Evolutionary conservation across 2,888 invertebrate species (phyloP).

Genomic region (Cordilura impudica): DNA sequence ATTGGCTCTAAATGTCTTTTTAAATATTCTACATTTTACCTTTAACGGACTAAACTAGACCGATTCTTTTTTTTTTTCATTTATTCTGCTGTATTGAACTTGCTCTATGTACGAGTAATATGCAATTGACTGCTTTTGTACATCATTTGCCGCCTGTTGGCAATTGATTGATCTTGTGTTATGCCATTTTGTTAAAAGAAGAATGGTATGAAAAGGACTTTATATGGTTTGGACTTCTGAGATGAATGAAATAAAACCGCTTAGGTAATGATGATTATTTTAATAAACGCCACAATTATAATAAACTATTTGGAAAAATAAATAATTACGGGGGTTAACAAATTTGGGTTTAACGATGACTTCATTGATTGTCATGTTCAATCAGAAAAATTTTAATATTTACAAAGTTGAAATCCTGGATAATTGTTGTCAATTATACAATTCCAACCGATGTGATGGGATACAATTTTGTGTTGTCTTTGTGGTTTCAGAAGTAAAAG

Average conservation of each 20-base stretch:
- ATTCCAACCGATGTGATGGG: no score
- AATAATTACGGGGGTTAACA: no score
- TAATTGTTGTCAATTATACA: no score
- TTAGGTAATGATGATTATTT: slow-evolving; percentile 4
- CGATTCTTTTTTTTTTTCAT: slow-evolving; percentile 23
- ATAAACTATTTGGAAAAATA: no score
- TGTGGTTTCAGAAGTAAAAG: no score
- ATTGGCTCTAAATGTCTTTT: slow-evolving; percentile 39
- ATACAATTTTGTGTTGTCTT: no score
- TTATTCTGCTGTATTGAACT: neutral
- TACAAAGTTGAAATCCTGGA: no score
- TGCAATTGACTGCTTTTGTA: slow-evolving; percentile 32
- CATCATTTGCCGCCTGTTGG: slow-evolving; percentile 56
- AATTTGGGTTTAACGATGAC: no score
- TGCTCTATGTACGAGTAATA: slow-evolving; percentile 14
- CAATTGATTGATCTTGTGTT: slow-evolving; percentile 50
- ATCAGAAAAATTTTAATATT: no score
- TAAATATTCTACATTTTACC: slow-evolving; percentile 51
- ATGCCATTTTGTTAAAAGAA: slow-evolving; percentile 35
- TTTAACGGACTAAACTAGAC: slow-evolving; percentile 46
- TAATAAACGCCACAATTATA: slow-evolving; percentile 15
- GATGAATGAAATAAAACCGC: slow-evolving; percentile 15
- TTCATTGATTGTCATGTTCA: no score
- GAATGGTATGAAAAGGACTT: slow-evolving; percentile 15
- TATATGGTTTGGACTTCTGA: slow-evolving; percentile 7